Base-by-base conservation (phyloP, 2,888 invertebrate genomes). In the Cheilosia vulpina region DNA sequence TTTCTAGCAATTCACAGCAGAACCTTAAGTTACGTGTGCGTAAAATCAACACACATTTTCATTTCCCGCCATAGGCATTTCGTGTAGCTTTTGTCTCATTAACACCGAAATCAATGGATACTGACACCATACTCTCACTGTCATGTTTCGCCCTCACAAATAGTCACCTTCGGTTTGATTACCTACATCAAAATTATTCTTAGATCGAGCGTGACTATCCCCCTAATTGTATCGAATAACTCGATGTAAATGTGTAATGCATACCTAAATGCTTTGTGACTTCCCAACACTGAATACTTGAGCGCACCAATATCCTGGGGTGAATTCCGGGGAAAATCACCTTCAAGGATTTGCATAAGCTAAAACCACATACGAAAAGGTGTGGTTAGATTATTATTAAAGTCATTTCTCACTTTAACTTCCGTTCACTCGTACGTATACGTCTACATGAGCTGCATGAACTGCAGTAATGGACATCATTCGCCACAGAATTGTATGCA, bases 381-480 rank as follows among this genome's bases (percentile, higher is more conserved):
- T 52, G 24, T 69, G 57, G 38, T 65, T 65, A 17, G 65, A 75
- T 65, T 63, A 47, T 60, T 76, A 43, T 60, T 76, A 43, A 68
- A 76, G 43, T 21, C 68, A 53, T 76, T 68, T 52, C 60, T 68
- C 68, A 76, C 76, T 66, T 66, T 58, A 66, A 66, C 65, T 34
- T 41, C 50, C 50, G n/a, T 62, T 27, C 52, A 52, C 19, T 27
- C 13, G 3, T 31, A 52, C 13, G 21, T 13, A 52, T 0, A 15
- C 13, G 19, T 24, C 27, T 34, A 52, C 3, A 57, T 55, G n/a
- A 50, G 31, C 27, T 50, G 7, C 5, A 3, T 24, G 58, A 47
- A 50, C 65, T 47, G 65, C 31, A 63, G 53, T 55, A 55, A 63
- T 55, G 43, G 21, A 63, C 34, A 53, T 27, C 41, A 41, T 41